phyloP scores from a whole-genome alignment of 2,113 vertebrate genomes.

The Dolichallabes microphthalmus region DNA sequence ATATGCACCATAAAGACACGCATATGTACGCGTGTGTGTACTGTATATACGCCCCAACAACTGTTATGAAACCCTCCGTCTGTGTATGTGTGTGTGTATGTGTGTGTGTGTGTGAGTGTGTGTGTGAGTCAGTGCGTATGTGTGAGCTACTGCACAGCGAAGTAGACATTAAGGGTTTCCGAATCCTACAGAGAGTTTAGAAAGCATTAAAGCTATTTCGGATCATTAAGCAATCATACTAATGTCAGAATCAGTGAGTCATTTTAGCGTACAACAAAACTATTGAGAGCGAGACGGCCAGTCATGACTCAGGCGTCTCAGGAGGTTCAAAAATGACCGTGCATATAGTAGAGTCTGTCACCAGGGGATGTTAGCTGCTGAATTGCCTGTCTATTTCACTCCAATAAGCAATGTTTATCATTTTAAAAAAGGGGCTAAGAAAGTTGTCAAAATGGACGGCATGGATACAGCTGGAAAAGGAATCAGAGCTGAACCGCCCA shows the following conservation, averaged over 20 bases:
- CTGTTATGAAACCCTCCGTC: conserved; percentile 58
- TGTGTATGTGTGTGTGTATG: not conserved
- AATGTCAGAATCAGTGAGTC: conserved; percentile 40
- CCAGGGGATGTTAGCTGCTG: conserved; percentile 29
- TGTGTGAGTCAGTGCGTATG: not conserved
- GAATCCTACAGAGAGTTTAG: conserved; percentile 5
- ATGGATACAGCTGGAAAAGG: conserved; percentile 23
- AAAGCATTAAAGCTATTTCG: conserved; percentile 30
- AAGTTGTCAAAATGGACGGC: conserved; percentile 3
- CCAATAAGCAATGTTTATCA: conserved; percentile 29
- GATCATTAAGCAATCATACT: conserved; percentile 29
- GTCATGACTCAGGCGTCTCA: conserved; percentile 33
- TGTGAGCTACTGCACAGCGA: conserved; percentile 29
- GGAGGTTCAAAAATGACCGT: conserved; percentile 27
- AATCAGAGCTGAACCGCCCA: conserved; percentile 15
- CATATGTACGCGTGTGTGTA: not conserved
- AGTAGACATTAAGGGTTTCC: conserved; percentile 40
- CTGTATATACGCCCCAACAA: conserved; percentile 9
- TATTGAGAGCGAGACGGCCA: conserved; percentile 19
- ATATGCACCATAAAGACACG: conserved; percentile 40
- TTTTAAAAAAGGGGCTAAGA: conserved; percentile 9
- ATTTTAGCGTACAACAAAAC: conserved; percentile 39
- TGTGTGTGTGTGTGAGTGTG: not conserved
- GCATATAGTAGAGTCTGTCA: conserved; percentile 25
- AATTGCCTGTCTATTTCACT: conserved; percentile 1